phyloP scores from a whole-genome alignment of 1,140 invertebrate species.

The Caenorhabditis brenneri region DNA sequence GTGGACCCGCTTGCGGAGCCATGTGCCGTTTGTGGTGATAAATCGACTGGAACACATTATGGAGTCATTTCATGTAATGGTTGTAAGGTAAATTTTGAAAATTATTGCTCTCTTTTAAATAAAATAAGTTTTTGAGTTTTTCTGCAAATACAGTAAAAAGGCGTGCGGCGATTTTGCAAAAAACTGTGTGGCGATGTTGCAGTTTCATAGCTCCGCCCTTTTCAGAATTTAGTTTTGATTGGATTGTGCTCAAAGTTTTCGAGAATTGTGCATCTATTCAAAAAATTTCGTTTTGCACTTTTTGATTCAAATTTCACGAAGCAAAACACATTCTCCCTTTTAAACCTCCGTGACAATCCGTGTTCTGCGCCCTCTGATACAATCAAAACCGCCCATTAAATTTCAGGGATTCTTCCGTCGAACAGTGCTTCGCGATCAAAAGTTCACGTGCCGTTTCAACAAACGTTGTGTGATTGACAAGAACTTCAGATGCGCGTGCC shows the following conservation, averaged over 20 bases:
- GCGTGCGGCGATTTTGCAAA: too few species aligned
- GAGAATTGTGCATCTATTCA: too few species aligned
- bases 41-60: conserved; percentile 74
- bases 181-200: too few species aligned
- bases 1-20: conserved; percentile 58
- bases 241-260: too few species aligned
- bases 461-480: conserved; percentile 89
- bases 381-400: neutral
- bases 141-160: neutral
- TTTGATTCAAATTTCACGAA: neutral
- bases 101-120: too few species aligned
- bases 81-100: conserved; percentile 72
- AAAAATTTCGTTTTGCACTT: neutral
- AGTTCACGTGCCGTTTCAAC: conserved; percentile 92
- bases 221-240: too few species aligned
- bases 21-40: conserved; percentile 72
- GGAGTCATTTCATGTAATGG: conserved; percentile 73
- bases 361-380: neutral
- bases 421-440: conserved; percentile 91
- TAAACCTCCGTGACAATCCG: too few species aligned
- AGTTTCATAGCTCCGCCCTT: too few species aligned
- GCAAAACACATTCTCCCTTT: neutral
- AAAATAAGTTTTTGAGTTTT: too few species aligned
- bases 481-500: conserved; percentile 72
- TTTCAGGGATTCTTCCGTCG: conserved; percentile 88